Percentiles rank a stretch among this genome's conserved stretches.
Conservation (phyloP, 35 echinoderm and acorn worm species). For the Lytechinus pictus region DNA sequence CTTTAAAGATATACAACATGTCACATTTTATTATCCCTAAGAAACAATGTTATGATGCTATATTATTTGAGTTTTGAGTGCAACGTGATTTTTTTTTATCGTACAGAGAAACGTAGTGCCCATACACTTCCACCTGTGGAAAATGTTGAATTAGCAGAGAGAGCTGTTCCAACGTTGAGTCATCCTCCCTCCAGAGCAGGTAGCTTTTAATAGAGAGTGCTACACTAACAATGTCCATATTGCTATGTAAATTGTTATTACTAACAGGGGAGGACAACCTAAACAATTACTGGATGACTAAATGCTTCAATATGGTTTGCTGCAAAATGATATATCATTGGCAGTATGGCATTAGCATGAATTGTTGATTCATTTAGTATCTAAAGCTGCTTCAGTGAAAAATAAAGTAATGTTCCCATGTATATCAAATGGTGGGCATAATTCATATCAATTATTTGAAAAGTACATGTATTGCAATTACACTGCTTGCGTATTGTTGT, state of each 20-base stretch:
- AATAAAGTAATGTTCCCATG: not conserved
- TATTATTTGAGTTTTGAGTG: no score
- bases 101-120: not conserved
- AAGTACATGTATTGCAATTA: not conserved
- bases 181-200: slow-evolving; percentile 4
- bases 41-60: no score
- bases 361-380: not conserved
- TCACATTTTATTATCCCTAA: no score
- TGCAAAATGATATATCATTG: not conserved
- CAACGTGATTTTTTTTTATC: not conserved
- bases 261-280: not conserved
- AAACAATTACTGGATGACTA: not conserved
- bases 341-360: not conserved
- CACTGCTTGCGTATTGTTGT: not conserved
- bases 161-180: not conserved
- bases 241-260: not conserved
- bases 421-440: not conserved
- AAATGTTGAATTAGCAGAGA: not conserved
- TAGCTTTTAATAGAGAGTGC: slow-evolving; percentile 42
- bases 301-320: not conserved
- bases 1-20: no score
- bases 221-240: slow-evolving; percentile 5
- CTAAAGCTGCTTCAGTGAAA: not conserved
- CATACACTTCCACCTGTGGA: slow-evolving; percentile 35
- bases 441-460: not conserved